Percentiles rank a stretch among this genome's conserved stretches.
phyloP scores from a whole-genome alignment of 2,797 vertebrate genomes.

The Poecile montanus region DNA sequence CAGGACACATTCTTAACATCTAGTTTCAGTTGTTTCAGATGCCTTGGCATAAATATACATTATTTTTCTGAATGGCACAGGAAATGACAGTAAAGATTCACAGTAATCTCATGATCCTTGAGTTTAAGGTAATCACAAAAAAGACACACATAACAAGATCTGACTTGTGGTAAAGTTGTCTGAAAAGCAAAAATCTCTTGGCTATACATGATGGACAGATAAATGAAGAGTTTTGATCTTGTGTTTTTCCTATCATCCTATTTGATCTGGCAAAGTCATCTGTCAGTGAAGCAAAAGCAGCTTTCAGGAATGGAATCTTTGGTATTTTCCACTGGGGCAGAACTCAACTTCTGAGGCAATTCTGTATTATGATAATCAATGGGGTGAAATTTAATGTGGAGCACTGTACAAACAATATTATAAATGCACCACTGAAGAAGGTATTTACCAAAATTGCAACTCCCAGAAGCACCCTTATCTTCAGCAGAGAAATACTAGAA shows the following conservation, averaged over 20 bases:
- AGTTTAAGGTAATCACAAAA: neutral
- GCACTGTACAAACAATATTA: neutral
- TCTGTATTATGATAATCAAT: slow-evolving; percentile 37
- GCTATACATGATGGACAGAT: slow-evolving; percentile 35
- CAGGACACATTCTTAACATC: neutral
- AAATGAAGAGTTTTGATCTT: slow-evolving; percentile 44
- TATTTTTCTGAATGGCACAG: neutral
- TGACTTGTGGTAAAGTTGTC: slow-evolving; percentile 36
- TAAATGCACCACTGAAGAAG: slow-evolving; percentile 16
- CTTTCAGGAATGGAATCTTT: slow-evolving; percentile 60
- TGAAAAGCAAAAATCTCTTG: slow-evolving; percentile 36
- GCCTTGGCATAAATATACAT: neutral
- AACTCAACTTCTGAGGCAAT: slow-evolving; percentile 21
- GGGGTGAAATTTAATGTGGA: slow-evolving; percentile 31
- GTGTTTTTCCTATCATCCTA: neutral
- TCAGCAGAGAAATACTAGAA: neutral
- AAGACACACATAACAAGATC: neutral
- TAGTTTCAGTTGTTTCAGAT: neutral
- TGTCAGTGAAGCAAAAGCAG: slow-evolving; percentile 36
- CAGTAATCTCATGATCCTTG: neutral
- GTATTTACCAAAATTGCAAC: neutral
- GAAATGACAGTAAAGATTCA: slow-evolving; percentile 3
- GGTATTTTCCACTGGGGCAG: slow-evolving; percentile 50
- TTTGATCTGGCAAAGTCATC: slow-evolving; percentile 37
- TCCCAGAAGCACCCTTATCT: neutral